Conservation (phyloP, 2,888 invertebrate genomes). For the Diplazon laetatorius region DNA sequence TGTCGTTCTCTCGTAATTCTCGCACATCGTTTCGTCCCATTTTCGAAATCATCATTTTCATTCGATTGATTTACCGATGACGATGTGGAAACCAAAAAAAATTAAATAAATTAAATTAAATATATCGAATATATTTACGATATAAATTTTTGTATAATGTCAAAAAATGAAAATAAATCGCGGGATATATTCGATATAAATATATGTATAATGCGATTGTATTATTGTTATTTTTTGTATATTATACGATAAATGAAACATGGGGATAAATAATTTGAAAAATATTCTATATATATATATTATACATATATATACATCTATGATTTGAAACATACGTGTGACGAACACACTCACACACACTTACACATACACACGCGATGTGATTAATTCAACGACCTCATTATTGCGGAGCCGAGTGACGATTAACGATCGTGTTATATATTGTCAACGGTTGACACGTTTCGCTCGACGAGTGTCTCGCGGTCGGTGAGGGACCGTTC, state of each 20-base stretch:
- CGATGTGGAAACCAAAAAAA: background rate
- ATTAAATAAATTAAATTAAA: background rate
- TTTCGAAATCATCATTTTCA: slow-evolving; percentile 22
- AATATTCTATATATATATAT: too few relatives aligned
- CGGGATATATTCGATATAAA: too few relatives aligned
- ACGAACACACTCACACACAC: background rate
- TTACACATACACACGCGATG: background rate
- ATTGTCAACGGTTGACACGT: slow-evolving; percentile 26
- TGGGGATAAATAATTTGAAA: too few relatives aligned
- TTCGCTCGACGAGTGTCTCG: slow-evolving; percentile 12
- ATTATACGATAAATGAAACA: too few relatives aligned
- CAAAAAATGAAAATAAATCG: too few relatives aligned
- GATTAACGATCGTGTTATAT: slow-evolving; percentile 32
- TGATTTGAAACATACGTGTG: too few relatives aligned
- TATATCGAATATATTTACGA: background rate
- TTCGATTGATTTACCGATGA: slow-evolving; percentile 8
- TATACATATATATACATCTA: too few relatives aligned
- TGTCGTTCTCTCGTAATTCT: slow-evolving; percentile 25
- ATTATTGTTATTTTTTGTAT: too few relatives aligned
- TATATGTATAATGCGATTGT: too few relatives aligned
- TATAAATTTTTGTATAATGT: background rate
- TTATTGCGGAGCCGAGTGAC: slow-evolving; percentile 7
- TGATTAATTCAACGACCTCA: slow-evolving; percentile 28
- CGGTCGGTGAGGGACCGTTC: background rate
- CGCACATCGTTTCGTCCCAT: background rate